Evolutionary conservation across 2,113 vertebrate species (phyloP).

Genomic region (Philantomba maxwellii): DNA sequence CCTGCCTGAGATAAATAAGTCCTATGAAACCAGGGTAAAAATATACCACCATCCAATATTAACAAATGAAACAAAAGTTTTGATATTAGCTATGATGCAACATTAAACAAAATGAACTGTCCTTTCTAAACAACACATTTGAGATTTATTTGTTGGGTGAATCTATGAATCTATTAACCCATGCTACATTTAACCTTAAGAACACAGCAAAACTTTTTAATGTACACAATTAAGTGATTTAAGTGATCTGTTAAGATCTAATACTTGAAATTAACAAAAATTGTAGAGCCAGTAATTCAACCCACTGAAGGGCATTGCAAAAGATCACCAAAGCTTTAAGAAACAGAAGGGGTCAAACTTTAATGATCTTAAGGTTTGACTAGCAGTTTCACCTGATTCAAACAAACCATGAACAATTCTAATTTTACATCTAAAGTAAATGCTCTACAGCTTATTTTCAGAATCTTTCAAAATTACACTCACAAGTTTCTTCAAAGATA

Average conservation of each 20-base stretch:
- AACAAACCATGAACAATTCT: conserved; percentile 17
- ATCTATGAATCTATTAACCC: not conserved
- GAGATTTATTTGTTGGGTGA: not conserved
- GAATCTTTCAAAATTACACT: not conserved
- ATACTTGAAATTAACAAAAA: conserved; percentile 34
- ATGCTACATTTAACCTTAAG: not conserved
- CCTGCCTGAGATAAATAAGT: not conserved
- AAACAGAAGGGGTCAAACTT: not conserved
- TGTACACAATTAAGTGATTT: conserved; percentile 23
- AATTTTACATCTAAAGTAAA: conserved; percentile 33
- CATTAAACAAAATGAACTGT: not conserved
- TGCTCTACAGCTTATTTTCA: conserved; percentile 36
- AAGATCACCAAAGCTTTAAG: conserved; percentile 17
- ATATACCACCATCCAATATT: not conserved
- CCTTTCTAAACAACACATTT: conserved; percentile 2
- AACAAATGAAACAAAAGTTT: not conserved
- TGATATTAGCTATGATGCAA: not conserved
- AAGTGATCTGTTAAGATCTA: conserved; percentile 19
- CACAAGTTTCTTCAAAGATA: conserved; percentile 4
- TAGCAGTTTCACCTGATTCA: conserved; percentile 5
- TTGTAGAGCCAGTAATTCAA: not conserved
- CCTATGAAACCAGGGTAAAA: not conserved
- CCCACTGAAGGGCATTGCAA: not conserved
- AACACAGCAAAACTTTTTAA: conserved; percentile 20
- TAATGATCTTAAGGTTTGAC: conserved; percentile 3